Evolutionary conservation across 2,797 vertebrate genomes (phyloP).

Genomic region (Myotis pilosus): DNA sequence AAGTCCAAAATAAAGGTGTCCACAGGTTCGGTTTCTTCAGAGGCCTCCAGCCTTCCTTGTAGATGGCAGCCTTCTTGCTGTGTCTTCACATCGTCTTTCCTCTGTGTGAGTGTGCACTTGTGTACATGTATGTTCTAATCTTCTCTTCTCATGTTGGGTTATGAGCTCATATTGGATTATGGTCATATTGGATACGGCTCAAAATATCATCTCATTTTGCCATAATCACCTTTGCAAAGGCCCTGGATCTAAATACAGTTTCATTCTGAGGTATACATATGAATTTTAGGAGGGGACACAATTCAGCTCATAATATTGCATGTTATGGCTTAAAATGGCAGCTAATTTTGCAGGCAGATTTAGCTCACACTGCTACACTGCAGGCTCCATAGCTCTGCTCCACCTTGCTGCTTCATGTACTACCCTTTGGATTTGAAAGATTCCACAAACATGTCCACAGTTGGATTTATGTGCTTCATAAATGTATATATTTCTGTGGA

Average conservation of each 20-base stretch:
- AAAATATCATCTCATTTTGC: neutral
- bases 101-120: neutral
- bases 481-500: neutral
- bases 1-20: neutral
- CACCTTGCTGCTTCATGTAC: neutral
- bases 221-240: neutral
- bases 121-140: neutral
- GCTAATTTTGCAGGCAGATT: neutral
- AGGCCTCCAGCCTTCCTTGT: neutral
- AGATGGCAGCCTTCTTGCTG: neutral
- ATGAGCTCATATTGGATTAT: neutral
- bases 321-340: neutral
- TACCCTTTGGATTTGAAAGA: neutral
- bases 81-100: neutral
- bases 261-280: neutral
- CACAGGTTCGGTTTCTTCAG: neutral
- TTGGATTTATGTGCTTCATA: neutral
- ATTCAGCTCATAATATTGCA: neutral
- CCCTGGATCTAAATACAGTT: neutral
- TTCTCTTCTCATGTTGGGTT: neutral
- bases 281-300: neutral
- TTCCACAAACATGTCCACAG: neutral
- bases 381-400: neutral
- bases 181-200: neutral
- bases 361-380: accelerated